Evolutionary conservation across 2,888 invertebrate species (phyloP), one percentile per base, ranked within the genome.

Genomic region (Arctia plantaginis): DNA sequence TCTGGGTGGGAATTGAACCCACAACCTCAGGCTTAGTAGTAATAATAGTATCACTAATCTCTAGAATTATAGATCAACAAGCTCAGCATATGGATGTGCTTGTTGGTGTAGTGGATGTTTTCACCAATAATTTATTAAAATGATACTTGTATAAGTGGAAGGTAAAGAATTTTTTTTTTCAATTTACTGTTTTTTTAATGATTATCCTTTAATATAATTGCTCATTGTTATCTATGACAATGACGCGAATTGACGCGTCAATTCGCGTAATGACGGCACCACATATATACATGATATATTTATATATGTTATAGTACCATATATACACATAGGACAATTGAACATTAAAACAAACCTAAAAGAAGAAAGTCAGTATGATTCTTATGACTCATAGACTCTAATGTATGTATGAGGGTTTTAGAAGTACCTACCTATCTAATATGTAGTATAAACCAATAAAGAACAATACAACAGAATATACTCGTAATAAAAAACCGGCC

Each of bases 261-360:
- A n/a, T n/a, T n/a, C n/a, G n/a, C n/a, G n/a, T n/a, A n/a, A 27
- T 55, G 66, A 55, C 66, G 35, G 39, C 23, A 64, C 20, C 13
- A 66, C 18, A n/a, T 23, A 44, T 44, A 44, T 44, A 44, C 44
- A 44, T 44, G 13, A 51, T 51, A 23, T 51, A 20, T 47, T 6
- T 47, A 0, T 47, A 15, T 47, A 47, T 15, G 20, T 6, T n/a
- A 35, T 51, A 51, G 20, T 51, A 23, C 51, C 51, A 51, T 55
- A 55, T 3, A 12, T 55, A 12, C 23, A 55, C 51, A 62, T 8
- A 51, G 51, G 69, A 73, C 73, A 73, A 73, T 73, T 51, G 68
- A 55, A 44, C 72, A 67, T 72, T 72, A 72, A 62, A 30, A 44
- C n/a, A 2, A 55, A 18, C 55, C 39, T 55, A 39, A 33, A 69